Base-by-base conservation (phyloP, 2,888 invertebrate genomes). In the Scaptomyza tumidula region DNA sequence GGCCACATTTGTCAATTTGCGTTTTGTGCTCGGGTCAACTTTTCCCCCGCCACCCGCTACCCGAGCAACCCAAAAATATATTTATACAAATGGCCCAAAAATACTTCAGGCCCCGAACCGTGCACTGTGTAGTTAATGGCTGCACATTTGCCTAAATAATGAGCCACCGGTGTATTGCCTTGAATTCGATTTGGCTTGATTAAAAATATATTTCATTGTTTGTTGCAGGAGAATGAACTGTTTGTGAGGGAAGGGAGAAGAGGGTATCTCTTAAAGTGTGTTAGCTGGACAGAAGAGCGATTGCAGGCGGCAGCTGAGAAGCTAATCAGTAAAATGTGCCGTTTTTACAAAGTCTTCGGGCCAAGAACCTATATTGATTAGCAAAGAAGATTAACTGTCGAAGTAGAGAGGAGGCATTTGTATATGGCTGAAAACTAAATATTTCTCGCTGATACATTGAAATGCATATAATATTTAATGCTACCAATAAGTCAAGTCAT, bases 121-220 rank as follows among this genome's bases (percentile, higher is more conserved):
- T 50, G 19, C 35, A n/a, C 19, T 19, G n/a, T 80, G 88, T 88
- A 88, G 85, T 88, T 86, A 86, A 86, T 86, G 85, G 85, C 79
- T 70, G 71, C 62, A 86, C 88, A 86, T 88, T 86, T 86, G 86
- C 86, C 85, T 86, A 86, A 86, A 86, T 86, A 86, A 86, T 88
- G 85, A 86, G 88, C 59, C 87, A 87, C 88, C 88, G 88, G 84
- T 81, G 85, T 79, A 86, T 86, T 84, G 87, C 86, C 78, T 83
- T 76, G 88, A 82, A 87, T 84, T 86, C 85, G 88, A 86, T 86
- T 83, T 87, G 71, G 83, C 87, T 83, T 88, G 85, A 86, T 86
- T 86, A 86, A 86, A 86, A 86, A 79, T 83, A 86, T 86, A 86
- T 86, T 86, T 86, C 88, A 86, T 86, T 88, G 78, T 83, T 75